A percentile compares a stretch with the other conserved stretches of the same genome.
Conservation (phyloP, 2,797 vertebrate genomes). For the Scomberomorus guttatus region DNA sequence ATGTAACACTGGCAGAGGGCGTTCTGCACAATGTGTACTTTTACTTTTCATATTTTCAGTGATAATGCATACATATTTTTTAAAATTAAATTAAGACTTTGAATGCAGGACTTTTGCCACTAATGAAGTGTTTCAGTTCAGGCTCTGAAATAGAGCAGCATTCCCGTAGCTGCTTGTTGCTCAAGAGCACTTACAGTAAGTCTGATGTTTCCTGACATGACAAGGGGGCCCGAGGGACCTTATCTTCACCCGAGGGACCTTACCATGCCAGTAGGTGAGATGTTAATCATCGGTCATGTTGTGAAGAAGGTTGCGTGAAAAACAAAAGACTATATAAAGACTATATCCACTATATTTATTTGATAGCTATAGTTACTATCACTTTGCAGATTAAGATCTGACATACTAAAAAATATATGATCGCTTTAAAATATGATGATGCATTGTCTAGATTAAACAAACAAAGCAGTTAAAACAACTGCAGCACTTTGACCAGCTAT, state of each 20-base stretch:
- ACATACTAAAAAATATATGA: too few species aligned
- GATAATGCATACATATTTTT: not conserved
- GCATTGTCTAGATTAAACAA: too few species aligned
- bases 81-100: not conserved
- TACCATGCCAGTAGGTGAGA: constrained; percentile 20
- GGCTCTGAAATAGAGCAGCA: not conserved
- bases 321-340: too few species aligned
- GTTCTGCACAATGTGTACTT: not conserved
- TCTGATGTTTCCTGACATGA: constrained; percentile 54
- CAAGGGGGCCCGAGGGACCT: constrained; percentile 26
- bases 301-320: not conserved
- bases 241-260: constrained; percentile 28
- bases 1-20: not conserved
- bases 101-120: not conserved
- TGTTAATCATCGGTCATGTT: constrained; percentile 11
- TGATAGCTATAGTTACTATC: too few species aligned
- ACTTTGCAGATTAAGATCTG: too few species aligned
- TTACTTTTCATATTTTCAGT: not conserved
- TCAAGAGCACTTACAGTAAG: constrained; percentile 71
- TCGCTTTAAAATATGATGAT: too few species aligned
- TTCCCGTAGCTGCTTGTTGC: constrained; percentile 47
- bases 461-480: too few species aligned
- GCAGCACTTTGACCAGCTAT: too few species aligned
- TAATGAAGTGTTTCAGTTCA: constrained; percentile 18
- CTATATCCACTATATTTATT: too few species aligned